Evolutionary conservation across 2,797 vertebrate genomes (phyloP), one percentile per base, ranked within the genome.

Genomic region (Columba guinea): DNA sequence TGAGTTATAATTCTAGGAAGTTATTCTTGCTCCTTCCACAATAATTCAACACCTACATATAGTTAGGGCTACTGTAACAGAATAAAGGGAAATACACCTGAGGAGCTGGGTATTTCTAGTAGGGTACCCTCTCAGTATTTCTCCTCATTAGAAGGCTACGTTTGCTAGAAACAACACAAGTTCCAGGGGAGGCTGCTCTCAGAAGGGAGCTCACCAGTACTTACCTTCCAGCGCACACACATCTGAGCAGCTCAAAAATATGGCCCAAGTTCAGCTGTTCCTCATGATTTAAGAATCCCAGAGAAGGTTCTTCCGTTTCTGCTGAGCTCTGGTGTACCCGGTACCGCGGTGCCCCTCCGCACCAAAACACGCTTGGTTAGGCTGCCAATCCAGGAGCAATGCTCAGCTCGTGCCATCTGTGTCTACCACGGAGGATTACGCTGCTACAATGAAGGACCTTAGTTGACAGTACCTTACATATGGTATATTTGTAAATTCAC

Each of bases 311-410:
- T 53, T 51, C 19, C 1, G 2, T 30, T 79, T 26, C 35, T 48
- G 77, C 13, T 37, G 77, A 65, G 73, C 55, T 49, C 27, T 64
- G 37, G 34, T 28, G 32, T 13, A 9, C 23, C 1, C 11, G 2
- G 39, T 22, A 22, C 30, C 3, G 16, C 67, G 48, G 37, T 11
- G 13, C 39, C 56, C 71, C 78, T 74, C 53, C 1, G 1, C 15
- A 53, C 59, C 69, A 41, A 48, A 27, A 27, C 8, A 9, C 5
- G 19, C 8, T 46, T 0, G 9, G 37, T 51, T 23, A 30, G 26
- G 7, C 10, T 39, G 39, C 4, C 0, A 2, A 18, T 46, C 27
- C 15, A 26, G 74, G 44, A 71, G 44, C 64, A 62, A 4, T 4
- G 34, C 37, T 71, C 9, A n/a, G 41, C 35, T 51, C 53, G 4